Percentiles rank a stretch among this genome's conserved stretches.
Conservation (phyloP, 2,888 invertebrate genomes). For the Eurytoma adleriae region DNA sequence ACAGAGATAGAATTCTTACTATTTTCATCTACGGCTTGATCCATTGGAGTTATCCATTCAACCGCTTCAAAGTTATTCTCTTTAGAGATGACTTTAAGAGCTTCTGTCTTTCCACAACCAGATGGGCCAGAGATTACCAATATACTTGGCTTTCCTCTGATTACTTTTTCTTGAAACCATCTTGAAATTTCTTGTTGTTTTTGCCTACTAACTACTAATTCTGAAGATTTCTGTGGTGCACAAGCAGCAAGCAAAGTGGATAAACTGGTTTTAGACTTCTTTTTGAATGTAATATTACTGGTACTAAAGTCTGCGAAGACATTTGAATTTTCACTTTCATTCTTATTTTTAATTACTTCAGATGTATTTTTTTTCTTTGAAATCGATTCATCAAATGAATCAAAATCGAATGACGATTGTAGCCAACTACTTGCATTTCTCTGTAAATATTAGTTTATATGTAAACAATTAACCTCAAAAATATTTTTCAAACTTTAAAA, state of each 20-base stretch:
- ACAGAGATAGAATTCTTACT: conserved; percentile 60
- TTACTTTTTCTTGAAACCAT: conserved; percentile 66
- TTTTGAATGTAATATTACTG: conserved; percentile 46
- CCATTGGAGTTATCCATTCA: conserved; percentile 91
- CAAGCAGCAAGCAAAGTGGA: conserved; percentile 66
- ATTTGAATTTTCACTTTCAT: not conserved
- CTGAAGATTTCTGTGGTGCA: conserved; percentile 65
- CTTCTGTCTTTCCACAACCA: conserved; percentile 90
- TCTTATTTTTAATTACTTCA: not conserved
- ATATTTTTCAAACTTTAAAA: not conserved
- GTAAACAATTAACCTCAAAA: not conserved
- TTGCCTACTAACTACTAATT: conserved; percentile 69
- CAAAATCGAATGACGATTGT: conserved; percentile 61
- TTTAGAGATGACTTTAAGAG: conserved; percentile 82
- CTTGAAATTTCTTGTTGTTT: conserved; percentile 71
- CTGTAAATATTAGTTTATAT: conserved; percentile 32
- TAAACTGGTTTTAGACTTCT: conserved; percentile 60
- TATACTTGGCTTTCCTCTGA: conserved; percentile 62
- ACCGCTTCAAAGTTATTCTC: conserved; percentile 80
- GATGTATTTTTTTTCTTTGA: conserved; percentile 40
- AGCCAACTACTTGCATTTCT: conserved; percentile 60
- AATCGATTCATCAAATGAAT: conserved; percentile 40
- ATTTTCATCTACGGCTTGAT: conserved; percentile 80
- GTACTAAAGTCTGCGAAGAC: not conserved
- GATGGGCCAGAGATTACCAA: conserved; percentile 89